A percentile compares a stretch with the other conserved stretches of the same genome.
phyloP scores from a whole-genome alignment of 2,888 invertebrate genomes.

The Phaonia tiefii region DNA sequence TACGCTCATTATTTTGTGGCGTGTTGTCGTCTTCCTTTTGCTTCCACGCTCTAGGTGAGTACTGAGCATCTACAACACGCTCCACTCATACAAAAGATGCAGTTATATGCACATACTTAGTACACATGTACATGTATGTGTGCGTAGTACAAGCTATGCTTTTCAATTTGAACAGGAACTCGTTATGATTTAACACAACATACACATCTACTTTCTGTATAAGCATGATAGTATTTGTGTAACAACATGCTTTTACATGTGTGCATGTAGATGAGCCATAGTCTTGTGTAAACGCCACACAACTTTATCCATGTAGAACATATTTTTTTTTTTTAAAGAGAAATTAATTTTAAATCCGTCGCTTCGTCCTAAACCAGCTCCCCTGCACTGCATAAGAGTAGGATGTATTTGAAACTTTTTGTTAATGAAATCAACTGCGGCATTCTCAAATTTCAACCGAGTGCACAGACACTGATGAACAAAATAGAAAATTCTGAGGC shows the following conservation, averaged over 20 bases:
- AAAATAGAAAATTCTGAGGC: too few species aligned
- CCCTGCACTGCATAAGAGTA: slow-evolving; percentile 1
- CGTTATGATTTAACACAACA: too few species aligned
- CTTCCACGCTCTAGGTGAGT: too few species aligned
- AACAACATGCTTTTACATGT: slow-evolving; percentile 22
- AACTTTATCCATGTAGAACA: slow-evolving; percentile 54
- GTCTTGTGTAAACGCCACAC: slow-evolving; percentile 13
- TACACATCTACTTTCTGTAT: not conserved
- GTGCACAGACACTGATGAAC: slow-evolving; percentile 42
- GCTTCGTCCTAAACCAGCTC: slow-evolving; percentile 21
- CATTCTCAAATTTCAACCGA: slow-evolving; percentile 59
- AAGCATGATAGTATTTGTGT: not conserved
- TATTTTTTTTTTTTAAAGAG: slow-evolving; percentile 28
- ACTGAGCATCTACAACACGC: too few species aligned
- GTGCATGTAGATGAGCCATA: not conserved
- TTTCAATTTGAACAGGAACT: not conserved
- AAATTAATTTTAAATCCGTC: slow-evolving; percentile 66
- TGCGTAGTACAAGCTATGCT: slow-evolving; percentile 14
- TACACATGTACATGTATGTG: too few species aligned
- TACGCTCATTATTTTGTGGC: slow-evolving; percentile 5
- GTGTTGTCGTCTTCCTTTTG: too few species aligned
- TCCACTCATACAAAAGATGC: too few species aligned
- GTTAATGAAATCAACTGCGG: slow-evolving; percentile 79
- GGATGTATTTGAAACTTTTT: slow-evolving; percentile 69
- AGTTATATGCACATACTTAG: too few species aligned